Base-by-base conservation (phyloP, 2,113 vertebrate genomes). In the Oriolus oriolus region DNA sequence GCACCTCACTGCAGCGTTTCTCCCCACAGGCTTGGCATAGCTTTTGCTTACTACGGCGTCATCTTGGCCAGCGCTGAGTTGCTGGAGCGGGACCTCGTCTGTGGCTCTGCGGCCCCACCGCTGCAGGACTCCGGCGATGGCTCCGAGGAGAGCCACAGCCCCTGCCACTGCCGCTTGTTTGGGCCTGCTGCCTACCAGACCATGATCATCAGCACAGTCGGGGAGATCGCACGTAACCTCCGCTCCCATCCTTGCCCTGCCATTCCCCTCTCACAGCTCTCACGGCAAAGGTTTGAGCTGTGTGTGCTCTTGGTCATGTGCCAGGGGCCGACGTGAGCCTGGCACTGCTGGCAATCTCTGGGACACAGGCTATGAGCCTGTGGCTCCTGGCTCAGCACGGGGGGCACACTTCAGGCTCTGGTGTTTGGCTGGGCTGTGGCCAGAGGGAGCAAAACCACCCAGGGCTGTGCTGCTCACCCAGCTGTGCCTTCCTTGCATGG, bases 31-130 rank as follows among this genome's bases (percentile, higher is more conserved):
- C 98, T 99, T 14, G 99, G 99, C 63, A 99, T 99, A 35, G 98
- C 99, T 20, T 99, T 99, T 0, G 97, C 97, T 10, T 99, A 99
- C 70, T 99, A 99, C 0, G 99, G 99, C 0, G 98, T 99, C 6
- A 99, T 99, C 45, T 96, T 99, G 97, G 98, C 99, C 96, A 99
- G 99, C 1, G 98, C 99, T 0, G 99, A 99, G 95, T 90, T 99
- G 52, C 90, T 99, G 97, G 99, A 99, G 97, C 97, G 98, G 73
- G 98, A 99, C 88, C 79, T 99, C 13, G 65, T 98, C 65, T 99
- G 99, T 19, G 92, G 98, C 50, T 98, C 95, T 0, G 10, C 7
- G 0, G 20, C 66, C 3, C 44, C 73, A 15, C 56, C 37, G 0
- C 87, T 87, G 21, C 52, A 17, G 2, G 96, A 98, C 14, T 87